These are phyloP conservation scores for Hippocampus comes DNA, from an alignment of 2,113 vertebrate genomes.

Conservation along the genomic window DNA sequence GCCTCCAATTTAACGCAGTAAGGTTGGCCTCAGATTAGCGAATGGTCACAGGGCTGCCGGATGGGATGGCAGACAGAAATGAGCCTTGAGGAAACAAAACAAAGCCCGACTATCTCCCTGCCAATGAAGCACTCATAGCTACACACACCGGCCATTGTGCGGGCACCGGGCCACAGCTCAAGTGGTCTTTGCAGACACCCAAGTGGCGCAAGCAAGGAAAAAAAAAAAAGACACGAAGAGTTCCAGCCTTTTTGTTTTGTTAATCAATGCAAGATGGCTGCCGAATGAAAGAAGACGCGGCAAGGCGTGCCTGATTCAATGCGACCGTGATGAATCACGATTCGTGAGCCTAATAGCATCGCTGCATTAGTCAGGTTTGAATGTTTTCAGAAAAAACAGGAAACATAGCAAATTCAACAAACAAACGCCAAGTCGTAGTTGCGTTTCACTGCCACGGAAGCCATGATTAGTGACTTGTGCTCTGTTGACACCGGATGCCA, in stretches of 20 bases:
- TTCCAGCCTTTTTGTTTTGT: conserved; percentile 21
- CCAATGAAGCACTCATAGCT: conserved; percentile 41
- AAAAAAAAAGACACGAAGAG: conserved; percentile 23
- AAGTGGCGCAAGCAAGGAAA: conserved; percentile 5
- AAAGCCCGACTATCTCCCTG: conserved; percentile 47
- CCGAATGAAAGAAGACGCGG: conserved; percentile 7
- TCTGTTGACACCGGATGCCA: no score
- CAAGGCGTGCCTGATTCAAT: background rate
- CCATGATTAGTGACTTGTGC: no score
- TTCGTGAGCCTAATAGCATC: background rate
- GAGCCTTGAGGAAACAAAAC: conserved; percentile 42
- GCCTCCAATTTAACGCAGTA: conserved; percentile 15
- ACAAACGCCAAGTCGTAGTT: no score
- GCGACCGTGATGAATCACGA: conserved; percentile 13
- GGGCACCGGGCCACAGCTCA: conserved; percentile 28
- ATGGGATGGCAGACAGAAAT: conserved; percentile 39
- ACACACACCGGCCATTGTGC: conserved; percentile 59
- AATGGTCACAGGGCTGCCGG: conserved; percentile 28
- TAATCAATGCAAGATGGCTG: conserved; percentile 17
- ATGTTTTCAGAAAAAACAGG: background rate
- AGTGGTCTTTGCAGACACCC: conserved; percentile 54
- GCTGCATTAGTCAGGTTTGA: background rate
- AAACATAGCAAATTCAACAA: background rate
- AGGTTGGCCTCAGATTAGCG: conserved; percentile 21
- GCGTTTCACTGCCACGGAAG: no score